These are phyloP conservation scores for Stenotaenia linearis DNA, from an alignment of 2,888 invertebrate genomes.

Conservation along the genomic window DNA sequence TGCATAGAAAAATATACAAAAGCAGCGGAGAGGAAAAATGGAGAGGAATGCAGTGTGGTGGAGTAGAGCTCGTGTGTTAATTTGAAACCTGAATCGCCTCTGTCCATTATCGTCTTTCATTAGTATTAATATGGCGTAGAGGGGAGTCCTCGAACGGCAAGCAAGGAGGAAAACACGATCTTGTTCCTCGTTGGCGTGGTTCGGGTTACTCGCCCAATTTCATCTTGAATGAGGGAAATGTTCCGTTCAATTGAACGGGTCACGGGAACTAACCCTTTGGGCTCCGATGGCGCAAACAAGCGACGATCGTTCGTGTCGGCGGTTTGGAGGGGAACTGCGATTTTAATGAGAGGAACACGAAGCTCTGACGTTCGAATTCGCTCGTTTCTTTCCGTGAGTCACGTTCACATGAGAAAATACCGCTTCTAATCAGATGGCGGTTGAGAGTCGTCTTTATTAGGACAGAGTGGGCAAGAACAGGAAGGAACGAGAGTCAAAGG, in stretches of 20 bases:
- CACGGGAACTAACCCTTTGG: slow-evolving; percentile 15
- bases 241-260: slow-evolving; percentile 19
- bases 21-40: neutral
- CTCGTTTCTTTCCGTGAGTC: neutral
- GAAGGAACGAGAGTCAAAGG: slow-evolving; percentile 1
- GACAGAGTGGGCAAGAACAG: slow-evolving; percentile 15
- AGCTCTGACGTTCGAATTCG: neutral
- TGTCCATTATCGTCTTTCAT: slow-evolving; percentile 15
- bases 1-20: slow-evolving; percentile 10
- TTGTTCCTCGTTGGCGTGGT: neutral
- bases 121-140: neutral
- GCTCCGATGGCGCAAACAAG: slow-evolving; percentile 11
- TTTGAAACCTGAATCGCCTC: slow-evolving; percentile 5
- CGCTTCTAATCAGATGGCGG: slow-evolving; percentile 14
- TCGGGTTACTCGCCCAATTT: slow-evolving; percentile 15
- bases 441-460: neutral
- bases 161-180: neutral
- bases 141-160: neutral
- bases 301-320: neutral
- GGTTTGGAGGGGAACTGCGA: neutral
- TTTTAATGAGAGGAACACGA: neutral
- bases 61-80: neutral
- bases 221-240: slow-evolving; percentile 19
- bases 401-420: slow-evolving; percentile 19
- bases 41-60: neutral